A percentile compares a stretch with the other conserved stretches of the same genome.
These are phyloP conservation scores for Andrena haemorrhoa DNA, from an alignment of 2,888 invertebrate species.

Conservation along the genomic window DNA sequence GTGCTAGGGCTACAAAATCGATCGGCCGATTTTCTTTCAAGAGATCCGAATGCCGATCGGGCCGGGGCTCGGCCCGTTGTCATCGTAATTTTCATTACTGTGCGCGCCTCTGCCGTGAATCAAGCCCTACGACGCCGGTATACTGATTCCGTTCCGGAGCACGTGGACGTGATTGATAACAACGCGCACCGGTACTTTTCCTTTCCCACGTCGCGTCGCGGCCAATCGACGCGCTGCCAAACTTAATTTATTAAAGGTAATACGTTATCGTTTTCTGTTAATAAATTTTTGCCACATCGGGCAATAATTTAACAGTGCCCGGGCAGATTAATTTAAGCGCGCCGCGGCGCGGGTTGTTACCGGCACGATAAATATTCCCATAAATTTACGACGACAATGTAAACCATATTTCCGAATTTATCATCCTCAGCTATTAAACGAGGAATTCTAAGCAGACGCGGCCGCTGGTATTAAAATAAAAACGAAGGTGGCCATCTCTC, in stretches of 20 bases:
- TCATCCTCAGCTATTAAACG: constrained; percentile 44
- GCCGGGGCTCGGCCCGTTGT: constrained; percentile 31
- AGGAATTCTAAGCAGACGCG: constrained; percentile 31
- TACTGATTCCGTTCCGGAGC: constrained; percentile 45
- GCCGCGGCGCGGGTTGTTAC: constrained; percentile 50
- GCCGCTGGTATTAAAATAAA: constrained; percentile 17
- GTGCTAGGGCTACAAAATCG: constrained; percentile 66
- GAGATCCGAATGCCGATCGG: constrained; percentile 48
- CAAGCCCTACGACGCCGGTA: constrained; percentile 26
- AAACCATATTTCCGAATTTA: constrained; percentile 55
- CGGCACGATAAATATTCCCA: constrained; percentile 59
- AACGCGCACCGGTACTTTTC: constrained; percentile 44
- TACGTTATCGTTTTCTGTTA: constrained; percentile 60
- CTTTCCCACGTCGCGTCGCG: constrained; percentile 29
- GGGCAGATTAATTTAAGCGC: constrained; percentile 58
- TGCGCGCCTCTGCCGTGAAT: constrained; percentile 31
- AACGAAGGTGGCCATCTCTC: constrained; percentile 35
- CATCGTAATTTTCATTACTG: constrained; percentile 58
- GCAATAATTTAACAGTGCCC: constrained; percentile 59
- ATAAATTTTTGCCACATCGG: constrained; percentile 61
- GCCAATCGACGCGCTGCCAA: constrained; percentile 37
- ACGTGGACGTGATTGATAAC: constrained; percentile 61
- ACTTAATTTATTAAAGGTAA: constrained; percentile 47
- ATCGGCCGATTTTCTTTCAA: constrained; percentile 44
- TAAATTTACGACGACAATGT: constrained; percentile 55